Base-by-base conservation (phyloP, 1,140 invertebrate genomes). In the Drosophila miranda region DNA sequence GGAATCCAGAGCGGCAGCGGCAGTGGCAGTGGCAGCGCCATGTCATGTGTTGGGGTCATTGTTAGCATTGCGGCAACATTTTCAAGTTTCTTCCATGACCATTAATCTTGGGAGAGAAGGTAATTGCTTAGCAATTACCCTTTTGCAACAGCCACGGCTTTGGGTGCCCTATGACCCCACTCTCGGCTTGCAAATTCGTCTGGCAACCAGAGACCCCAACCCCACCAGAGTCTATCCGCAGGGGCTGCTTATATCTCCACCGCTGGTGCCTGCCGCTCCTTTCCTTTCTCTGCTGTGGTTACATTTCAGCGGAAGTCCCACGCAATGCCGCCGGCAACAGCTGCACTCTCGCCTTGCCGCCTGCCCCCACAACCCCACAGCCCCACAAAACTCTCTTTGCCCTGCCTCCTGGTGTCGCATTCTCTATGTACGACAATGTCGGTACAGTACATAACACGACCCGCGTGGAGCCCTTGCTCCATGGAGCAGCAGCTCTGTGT, bases 51-150 rank as follows among this genome's bases (percentile, higher is more conserved):
- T 50, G 63, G 76, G 76, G 62, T 80, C 72, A 84, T 83, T 83
- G 79, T 83, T 84, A 72, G 80, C 80, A 83, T 79, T 84, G 79
- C 79, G 80, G 79, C 80, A 83, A 75, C 75, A 83, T 84, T 84
- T 86, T 80, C 68, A 70, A 70, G 68, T 72, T 72, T 57, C 67
- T 72, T 62, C 56, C 80, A 83, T 86, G 80, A 83, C 80, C 80
- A 83, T 83, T 83, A 83, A 83, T 86, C 16, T 30, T 3, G 13
- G 34, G n/a, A 26, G 66, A 77, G 64, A 75, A 75, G 82, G 82
- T 86, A 86, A 86, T 86, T 86, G 82, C 78, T 87, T 75, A 87
- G 82, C 82, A 86, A 86, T 86, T 86, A 86, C 81, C 81, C 81
- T 82, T 78, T 87, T 30, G 82, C 68, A 86, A 60, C 41, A 55